Base-by-base conservation (phyloP, 2,888 invertebrate species). In the Tetragonula carbonaria region DNA sequence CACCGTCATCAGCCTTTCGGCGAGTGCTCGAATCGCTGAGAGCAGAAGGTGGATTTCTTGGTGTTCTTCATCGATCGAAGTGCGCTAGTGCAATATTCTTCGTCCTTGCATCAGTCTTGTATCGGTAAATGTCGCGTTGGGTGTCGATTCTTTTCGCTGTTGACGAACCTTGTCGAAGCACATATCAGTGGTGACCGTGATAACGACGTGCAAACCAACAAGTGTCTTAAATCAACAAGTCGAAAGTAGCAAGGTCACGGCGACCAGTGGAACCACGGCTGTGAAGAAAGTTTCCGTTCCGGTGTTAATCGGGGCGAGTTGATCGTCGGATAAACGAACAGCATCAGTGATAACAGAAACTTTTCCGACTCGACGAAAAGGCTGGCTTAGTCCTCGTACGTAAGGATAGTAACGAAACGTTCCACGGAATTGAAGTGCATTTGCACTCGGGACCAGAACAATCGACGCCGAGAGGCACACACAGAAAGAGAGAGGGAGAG, bases 211-310 rank as follows among this genome's bases (percentile, higher is more conserved):
- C 66, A 82, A 86, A 86, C 90, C 90, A 90, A 90, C 90, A 90
- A 90, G 90, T 90, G 90, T 90, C 90, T 90, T 90, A 90, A 90
- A 90, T 90, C 90, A 90, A 90, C 90, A 90, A 90, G 90, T 90
- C 82, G 76, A 73, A 86, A 84, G 78, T 86, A 76, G 62, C 84
- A 87, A 89, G 89, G 86, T 89, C 88, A 67, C 83, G 71, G 67
- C 23, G 79, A 74, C 59, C 63, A 62, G 33, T 62, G 62, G 77
- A 77, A 71, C 16, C 77, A 62, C 51, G 59, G 23, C 45, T 67
- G 53, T 18, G 71, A 45, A 74, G 84, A 77, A 88, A 86, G 73
- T 86, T 88, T 65, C 80, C 73, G 57, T 81, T 76, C 80, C 76
- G 71, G 28, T 28, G 77, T 73, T 88, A 86, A 86, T 88, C 79